Base-by-base conservation (phyloP, 1,140 invertebrate genomes). In the Batillaria attramentaria region DNA sequence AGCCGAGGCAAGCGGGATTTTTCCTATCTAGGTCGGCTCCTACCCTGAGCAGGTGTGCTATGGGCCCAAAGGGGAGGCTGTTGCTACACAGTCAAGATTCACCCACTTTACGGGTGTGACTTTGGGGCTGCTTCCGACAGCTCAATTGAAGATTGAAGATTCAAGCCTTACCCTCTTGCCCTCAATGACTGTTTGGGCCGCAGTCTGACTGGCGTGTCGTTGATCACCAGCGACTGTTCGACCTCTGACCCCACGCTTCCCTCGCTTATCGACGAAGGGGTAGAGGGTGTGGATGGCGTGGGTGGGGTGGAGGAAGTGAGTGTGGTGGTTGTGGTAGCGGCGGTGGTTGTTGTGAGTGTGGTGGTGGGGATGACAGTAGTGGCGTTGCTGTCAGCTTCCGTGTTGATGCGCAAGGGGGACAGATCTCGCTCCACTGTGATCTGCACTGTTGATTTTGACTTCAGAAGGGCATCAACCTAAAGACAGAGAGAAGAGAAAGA, bases 391-490 rank as follows among this genome's bases (percentile, higher is more conserved):
- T 82, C 78, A 43, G 84, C 84, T 91, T 92, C 72, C 87, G 89
- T 42, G 90, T 91, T 80, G 88, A 86, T 85, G 72, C 92, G 93
- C 4, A 95, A 89, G n/a, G 94, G 92, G 79, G 95, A 94, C 39
- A 96, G 95, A 90, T 96, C 96, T 85, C 97, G 95, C 89, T 98
- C 97, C 82, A 98, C 96, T 42, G 95, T 96, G 76, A 96, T 89
- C 93, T 96, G 89, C 20, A 92, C 86, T 35, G 85, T 72, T 68
- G 88, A 84, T 37, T 81, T 82, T 10, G 81, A 72, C 79, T 88
- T 85, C 24, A 85, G 82, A 28, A 92, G 83, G 16, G 91, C 60
- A 28, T 83, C 76, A 80, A 91, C 88, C 90, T 90, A 77, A 41
- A 82, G 46, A 62, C 31, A 73, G 18, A n/a, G n/a, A n/a, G n/a